These are phyloP conservation scores for Heliconius eleuchia DNA, from an alignment of 1,140 invertebrate genomes.

Conservation along the genomic window DNA sequence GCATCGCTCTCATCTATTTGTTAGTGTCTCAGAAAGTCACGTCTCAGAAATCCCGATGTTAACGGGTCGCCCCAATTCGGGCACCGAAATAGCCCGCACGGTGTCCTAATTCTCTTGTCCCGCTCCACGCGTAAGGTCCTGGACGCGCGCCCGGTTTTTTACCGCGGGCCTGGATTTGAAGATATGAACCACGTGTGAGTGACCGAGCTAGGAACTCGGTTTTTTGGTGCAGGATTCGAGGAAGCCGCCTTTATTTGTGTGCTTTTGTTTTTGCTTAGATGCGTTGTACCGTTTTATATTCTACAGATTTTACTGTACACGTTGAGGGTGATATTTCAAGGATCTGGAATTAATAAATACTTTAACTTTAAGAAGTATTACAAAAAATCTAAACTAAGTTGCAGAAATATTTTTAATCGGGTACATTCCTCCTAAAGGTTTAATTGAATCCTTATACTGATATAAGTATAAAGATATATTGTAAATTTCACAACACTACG, in stretches of 20 bases:
- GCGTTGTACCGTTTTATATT: neutral
- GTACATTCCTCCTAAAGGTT: neutral
- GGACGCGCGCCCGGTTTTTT: conserved; percentile 41
- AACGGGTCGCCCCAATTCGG: conserved; percentile 71
- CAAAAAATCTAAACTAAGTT: neutral
- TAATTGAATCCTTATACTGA: conserved; percentile 20
- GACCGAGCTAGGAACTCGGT: conserved; percentile 37
- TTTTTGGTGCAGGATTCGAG: conserved; percentile 19
- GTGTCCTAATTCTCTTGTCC: conserved; percentile 63
- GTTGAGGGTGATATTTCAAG: neutral
- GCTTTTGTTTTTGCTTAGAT: conserved; percentile 17
- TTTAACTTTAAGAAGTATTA: neutral
- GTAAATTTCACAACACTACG: conserved; percentile 24
- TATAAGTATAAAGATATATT: conserved; percentile 3
- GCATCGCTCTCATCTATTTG: conserved; percentile 47
- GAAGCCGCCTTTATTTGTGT: conserved; percentile 16
- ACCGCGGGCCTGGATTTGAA: conserved; percentile 30
- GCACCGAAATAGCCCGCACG: conserved; percentile 69
- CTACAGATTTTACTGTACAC: neutral
- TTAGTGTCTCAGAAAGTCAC: conserved; percentile 57
- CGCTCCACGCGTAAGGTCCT: conserved; percentile 46
- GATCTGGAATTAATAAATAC: neutral
- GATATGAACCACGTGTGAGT: conserved; percentile 42
- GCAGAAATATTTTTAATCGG: neutral
- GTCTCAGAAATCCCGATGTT: conserved; percentile 64